These are phyloP conservation scores for Mola mola DNA, from an alignment of 2,113 vertebrate genomes.

Conservation along the genomic window DNA sequence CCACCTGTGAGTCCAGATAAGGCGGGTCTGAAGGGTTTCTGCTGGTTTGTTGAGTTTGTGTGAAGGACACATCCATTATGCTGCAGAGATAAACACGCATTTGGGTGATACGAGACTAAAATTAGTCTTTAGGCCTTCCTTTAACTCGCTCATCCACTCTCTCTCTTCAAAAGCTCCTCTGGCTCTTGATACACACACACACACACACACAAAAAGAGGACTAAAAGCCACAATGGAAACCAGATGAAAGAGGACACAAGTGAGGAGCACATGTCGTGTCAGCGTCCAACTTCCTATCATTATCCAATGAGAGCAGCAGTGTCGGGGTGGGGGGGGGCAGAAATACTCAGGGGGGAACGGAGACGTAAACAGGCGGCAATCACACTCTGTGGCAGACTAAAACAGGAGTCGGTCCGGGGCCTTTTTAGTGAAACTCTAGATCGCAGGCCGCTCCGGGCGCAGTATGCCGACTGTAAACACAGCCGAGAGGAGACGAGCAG, in stretches of 20 bases:
- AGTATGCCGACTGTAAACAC: conserved; percentile 74
- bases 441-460: conserved; percentile 57
- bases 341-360: conserved; percentile 52
- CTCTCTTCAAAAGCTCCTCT: conserved; percentile 49
- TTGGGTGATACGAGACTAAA: conserved; percentile 25
- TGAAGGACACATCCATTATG: not conserved
- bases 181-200: conserved; percentile 26
- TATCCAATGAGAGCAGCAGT: conserved; percentile 70
- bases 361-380: conserved; percentile 69
- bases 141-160: conserved; percentile 23
- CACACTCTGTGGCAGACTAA: conserved; percentile 34
- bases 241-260: conserved; percentile 77
- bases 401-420: conserved; percentile 45
- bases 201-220: conserved; percentile 25
- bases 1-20: not conserved
- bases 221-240: conserved; percentile 71
- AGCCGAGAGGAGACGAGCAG: conserved; percentile 54
- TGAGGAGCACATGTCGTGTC: conserved; percentile 63
- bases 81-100: conserved; percentile 18
- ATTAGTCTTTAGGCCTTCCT: conserved; percentile 21
- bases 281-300: conserved; percentile 72
- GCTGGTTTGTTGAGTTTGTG: not conserved
- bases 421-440: conserved; percentile 74
- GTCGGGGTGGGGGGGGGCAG: conserved; percentile 48
- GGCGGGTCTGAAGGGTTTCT: not conserved